phyloP scores from a whole-genome alignment of 1,140 invertebrate genomes.

The Pteromalus puparum region DNA sequence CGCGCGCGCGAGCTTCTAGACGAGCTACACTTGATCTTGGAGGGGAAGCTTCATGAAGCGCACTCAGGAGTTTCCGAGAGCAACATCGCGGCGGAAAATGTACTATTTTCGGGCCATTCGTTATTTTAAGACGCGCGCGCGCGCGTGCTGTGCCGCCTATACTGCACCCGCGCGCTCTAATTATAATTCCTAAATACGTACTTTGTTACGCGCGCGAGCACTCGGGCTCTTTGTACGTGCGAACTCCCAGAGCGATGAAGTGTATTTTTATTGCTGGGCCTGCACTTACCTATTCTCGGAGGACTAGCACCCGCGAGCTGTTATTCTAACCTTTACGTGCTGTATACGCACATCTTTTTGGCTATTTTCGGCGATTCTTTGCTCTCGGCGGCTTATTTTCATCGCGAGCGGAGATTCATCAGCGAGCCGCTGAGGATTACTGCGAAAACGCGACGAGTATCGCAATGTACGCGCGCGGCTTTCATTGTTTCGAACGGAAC shows the following conservation, averaged over 20 bases:
- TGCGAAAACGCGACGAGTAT: neutral
- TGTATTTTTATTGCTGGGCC: constrained; percentile 21
- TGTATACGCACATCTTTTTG: neutral
- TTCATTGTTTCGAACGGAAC: constrained; percentile 32
- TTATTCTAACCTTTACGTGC: constrained; percentile 32
- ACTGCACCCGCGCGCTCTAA: constrained; percentile 39
- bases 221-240: constrained; percentile 12
- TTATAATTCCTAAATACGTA: constrained; percentile 49
- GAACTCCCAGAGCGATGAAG: neutral
- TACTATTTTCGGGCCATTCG: constrained; percentile 45
- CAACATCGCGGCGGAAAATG: constrained; percentile 28
- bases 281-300: neutral
- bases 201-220: constrained; percentile 11
- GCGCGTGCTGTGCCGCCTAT: neutral
- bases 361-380: neutral
- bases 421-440: neutral
- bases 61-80: constrained; percentile 38
- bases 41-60: constrained; percentile 1
- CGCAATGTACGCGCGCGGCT: neutral
- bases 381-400: neutral
- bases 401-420: neutral
- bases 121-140: constrained; percentile 39
- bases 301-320: neutral
- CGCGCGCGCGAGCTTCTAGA: neutral
- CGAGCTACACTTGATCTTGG: constrained; percentile 44